These are phyloP conservation scores for Coleophora deauratella DNA, from an alignment of 2,888 invertebrate species.

Conservation along the genomic window DNA sequence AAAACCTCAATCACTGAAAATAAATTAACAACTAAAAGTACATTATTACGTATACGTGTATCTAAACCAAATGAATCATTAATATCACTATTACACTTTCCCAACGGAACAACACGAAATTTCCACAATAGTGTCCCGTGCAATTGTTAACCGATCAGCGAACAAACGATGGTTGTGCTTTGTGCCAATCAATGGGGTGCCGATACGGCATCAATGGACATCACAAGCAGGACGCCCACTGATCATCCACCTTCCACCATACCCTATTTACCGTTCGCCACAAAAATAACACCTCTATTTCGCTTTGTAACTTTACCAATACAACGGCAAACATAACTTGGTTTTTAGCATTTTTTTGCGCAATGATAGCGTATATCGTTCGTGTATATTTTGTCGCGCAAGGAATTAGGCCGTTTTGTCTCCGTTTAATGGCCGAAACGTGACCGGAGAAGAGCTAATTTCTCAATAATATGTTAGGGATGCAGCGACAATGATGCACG, in stretches of 20 bases:
- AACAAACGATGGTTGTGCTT: conserved; percentile 58
- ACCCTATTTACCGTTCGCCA: conserved; percentile 6
- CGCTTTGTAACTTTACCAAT: background rate
- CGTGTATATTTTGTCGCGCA: conserved; percentile 64
- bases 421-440: conserved; percentile 68
- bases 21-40: too few species aligned
- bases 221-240: conserved; percentile 40
- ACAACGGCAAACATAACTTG: conserved; percentile 9
- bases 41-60: too few species aligned
- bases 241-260: conserved; percentile 27
- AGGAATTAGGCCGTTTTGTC: conserved; percentile 71
- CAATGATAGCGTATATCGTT: conserved; percentile 59
- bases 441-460: conserved; percentile 64
- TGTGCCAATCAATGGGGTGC: conserved; percentile 65
- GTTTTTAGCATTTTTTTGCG: conserved; percentile 56
- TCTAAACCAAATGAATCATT: too few species aligned
- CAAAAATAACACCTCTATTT: too few species aligned
- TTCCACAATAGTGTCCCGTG: conserved; percentile 43
- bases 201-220: conserved; percentile 62
- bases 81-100: conserved; percentile 15
- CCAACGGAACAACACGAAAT: conserved; percentile 29
- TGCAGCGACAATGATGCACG: conserved; percentile 58
- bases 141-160: conserved; percentile 57
- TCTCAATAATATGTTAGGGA: conserved; percentile 56
- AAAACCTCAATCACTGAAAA: too few species aligned